These are phyloP conservation scores for Abramis brama DNA, from an alignment of 2,113 vertebrate genomes.

Conservation along the genomic window DNA sequence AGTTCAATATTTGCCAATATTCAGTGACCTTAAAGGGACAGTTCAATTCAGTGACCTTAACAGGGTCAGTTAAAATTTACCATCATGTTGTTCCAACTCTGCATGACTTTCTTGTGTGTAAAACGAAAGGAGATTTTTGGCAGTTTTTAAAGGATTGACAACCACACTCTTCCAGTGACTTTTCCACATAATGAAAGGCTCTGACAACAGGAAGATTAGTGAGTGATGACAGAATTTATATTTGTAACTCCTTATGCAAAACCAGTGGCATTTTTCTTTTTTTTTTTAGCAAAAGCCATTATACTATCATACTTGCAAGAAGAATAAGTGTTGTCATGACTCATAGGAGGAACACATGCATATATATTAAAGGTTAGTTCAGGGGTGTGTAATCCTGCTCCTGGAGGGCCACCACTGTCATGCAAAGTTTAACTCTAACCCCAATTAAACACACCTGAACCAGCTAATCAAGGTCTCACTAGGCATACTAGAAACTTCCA, in stretches of 20 bases:
- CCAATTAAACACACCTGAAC: too few species aligned
- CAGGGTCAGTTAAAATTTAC: neutral
- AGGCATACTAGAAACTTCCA: too few species aligned
- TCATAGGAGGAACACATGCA: neutral
- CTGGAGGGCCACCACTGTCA: too few species aligned
- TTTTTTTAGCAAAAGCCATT: neutral
- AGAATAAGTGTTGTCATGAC: neutral
- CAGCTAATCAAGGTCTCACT: too few species aligned
- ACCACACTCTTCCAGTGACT: neutral
- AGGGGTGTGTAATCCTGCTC: too few species aligned
- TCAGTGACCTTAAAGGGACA: neutral
- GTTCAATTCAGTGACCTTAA: neutral
- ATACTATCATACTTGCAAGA: neutral
- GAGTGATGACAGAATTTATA: neutral
- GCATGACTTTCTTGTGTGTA: neutral
- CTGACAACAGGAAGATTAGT: neutral
- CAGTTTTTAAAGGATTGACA: neutral
- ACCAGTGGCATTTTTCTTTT: neutral
- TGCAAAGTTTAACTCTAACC: too few species aligned
- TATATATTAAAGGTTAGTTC: neutral
- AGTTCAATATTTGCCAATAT: neutral
- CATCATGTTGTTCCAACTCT: too few species aligned
- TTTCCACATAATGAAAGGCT: neutral
- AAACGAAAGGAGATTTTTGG: neutral
- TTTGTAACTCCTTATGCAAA: neutral